Evolutionary conservation across 2,113 vertebrate species (phyloP), one percentile per base, ranked within the genome.

Genomic region (Fukomys damarensis): DNA sequence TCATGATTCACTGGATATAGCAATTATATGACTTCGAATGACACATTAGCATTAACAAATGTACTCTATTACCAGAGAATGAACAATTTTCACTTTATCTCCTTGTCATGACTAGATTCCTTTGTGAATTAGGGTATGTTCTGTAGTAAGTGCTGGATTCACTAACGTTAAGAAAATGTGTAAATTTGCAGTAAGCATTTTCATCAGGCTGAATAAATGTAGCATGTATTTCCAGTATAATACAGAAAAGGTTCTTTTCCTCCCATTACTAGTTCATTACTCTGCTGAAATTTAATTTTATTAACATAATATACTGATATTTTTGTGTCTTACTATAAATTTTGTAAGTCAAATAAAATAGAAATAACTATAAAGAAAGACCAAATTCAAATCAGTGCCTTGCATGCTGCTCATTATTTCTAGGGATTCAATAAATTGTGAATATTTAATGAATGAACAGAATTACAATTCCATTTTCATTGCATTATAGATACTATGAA

Each of bases 11-110:
- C 54, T 98, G n/a, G 28, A 88, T 87, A 76, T 85, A 68, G 59
- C 96, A 97, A 97, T 98, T 97, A 95, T 1, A 28, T 77, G 91
- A 68, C 19, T 98, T 93, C 49, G 20, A 93, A 76, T 94, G 76
- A 35, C 84, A 97, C 81, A 35, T 93, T 97, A 97, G 81, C 86
- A 92, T 97, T 96, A 96, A 97, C 98, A 77, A 97, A 95, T 91
- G 10, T 43, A 24, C 32, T 93, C 22, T n/a, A 6, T 70, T 97
- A 93, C 85, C 89, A 97, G 59, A 98, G 98, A 81, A 63, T 30
- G 70, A 68, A 12, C 46, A 92, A 54, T 94, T 98, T 94, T 96
- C 19, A 52, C 85, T 98, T 97, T 93, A 83, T 82, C 30, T 95
- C 49, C 32, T 88, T 97, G 68, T 96, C 89, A 89, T 16, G 59